phyloP scores from a whole-genome alignment of 2,113 vertebrate species.

The Albula goreensis region DNA sequence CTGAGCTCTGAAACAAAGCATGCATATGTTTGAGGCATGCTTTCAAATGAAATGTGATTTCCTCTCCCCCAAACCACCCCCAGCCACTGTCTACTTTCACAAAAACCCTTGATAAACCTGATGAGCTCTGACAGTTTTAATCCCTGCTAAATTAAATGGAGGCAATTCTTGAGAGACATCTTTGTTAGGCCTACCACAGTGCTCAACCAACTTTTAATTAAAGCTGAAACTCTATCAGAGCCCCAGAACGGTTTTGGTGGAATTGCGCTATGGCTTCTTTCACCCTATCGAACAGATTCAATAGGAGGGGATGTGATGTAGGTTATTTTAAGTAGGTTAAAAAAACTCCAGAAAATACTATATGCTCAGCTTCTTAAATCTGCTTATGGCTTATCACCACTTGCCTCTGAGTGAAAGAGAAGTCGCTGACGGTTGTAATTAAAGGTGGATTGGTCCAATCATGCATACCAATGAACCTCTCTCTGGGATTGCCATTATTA shows the following conservation, averaged over 20 bases:
- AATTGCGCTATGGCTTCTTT: neutral
- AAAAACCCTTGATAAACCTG: constrained; percentile 3
- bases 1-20: neutral
- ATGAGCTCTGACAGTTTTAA: constrained; percentile 22
- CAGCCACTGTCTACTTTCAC: neutral
- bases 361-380: neutral
- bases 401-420: neutral
- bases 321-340: neutral
- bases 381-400: neutral
- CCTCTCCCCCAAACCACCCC: neutral
- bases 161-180: neutral
- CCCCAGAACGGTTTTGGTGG: neutral
- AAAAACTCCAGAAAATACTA: neutral
- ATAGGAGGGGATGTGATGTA: neutral
- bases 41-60: constrained; percentile 21
- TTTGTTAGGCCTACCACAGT: neutral
- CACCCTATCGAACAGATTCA: neutral
- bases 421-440: neutral
- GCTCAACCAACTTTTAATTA: constrained; percentile 11
- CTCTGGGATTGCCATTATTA: neutral
- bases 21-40: neutral
- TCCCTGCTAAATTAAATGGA: constrained; percentile 18
- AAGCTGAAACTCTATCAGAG: constrained; percentile 3
- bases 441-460: neutral
- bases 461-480: neutral